Evolutionary conservation across 1,140 invertebrate genomes (phyloP).

Genomic region (Leptonema lineaticorne): DNA sequence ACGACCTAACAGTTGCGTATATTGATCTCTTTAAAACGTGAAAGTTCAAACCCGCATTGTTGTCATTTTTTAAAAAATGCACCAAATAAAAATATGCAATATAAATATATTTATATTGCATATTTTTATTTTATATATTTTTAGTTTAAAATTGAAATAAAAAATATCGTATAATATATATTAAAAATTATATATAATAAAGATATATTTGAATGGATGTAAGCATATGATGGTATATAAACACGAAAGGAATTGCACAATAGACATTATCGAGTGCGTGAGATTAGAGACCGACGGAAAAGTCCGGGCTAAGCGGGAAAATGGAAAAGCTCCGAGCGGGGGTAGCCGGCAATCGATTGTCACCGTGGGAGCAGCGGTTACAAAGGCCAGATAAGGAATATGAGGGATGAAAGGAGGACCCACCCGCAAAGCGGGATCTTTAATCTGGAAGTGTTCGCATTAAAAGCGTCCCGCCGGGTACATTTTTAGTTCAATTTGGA

Average conservation of each 20-base stretch:
- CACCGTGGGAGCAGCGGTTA: constrained; percentile 2
- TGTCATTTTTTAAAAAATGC: no score
- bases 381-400: constrained; percentile 25
- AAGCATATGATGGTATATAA: background rate
- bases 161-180: background rate
- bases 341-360: constrained; percentile 16
- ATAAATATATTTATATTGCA: no score
- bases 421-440: background rate
- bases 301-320: background rate
- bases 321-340: background rate
- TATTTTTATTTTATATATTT: no score
- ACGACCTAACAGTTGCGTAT: no score
- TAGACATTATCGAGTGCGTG: constrained; percentile 2
- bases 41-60: no score
- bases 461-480: background rate
- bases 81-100: no score
- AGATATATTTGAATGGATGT: background rate
- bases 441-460: background rate
- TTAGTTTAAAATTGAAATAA: no score
- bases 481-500: constrained; percentile 8
- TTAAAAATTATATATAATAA: background rate
- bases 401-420: constrained; percentile 26
- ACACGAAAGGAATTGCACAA: background rate
- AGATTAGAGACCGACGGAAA: background rate
- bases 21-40: no score